A percentile compares a stretch with the other conserved stretches of the same genome.
phyloP scores from a whole-genome alignment of 2,888 invertebrate species.

The Argyra leucocephala region DNA sequence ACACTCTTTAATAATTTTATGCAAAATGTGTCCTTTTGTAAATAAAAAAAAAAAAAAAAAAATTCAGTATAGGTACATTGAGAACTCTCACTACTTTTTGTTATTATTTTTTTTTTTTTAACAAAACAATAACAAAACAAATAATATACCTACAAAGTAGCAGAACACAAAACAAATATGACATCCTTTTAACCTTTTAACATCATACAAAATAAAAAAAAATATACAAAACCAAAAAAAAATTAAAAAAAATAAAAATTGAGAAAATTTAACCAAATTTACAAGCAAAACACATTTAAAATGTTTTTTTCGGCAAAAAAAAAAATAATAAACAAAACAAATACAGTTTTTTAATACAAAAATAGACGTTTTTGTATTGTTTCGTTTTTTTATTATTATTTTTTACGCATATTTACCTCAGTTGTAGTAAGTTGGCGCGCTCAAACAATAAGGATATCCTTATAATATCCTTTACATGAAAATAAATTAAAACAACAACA shows the following conservation, averaged over 20 bases:
- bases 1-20: neutral
- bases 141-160: neutral
- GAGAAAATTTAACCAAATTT: constrained; percentile 2
- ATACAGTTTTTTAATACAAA: neutral
- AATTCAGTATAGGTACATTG: neutral
- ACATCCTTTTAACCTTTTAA: constrained; percentile 6
- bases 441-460: constrained; percentile 2
- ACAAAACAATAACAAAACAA: neutral
- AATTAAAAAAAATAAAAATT: no score
- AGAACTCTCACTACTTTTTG: neutral
- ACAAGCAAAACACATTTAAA: constrained; percentile 6
- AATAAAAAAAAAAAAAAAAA: neutral
- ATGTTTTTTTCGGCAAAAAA: neutral
- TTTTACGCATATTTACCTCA: constrained; percentile 1
- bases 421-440: neutral
- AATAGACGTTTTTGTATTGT: neutral
- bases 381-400: no score
- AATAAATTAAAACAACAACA: neutral
- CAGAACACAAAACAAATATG: neutral
- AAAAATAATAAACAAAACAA: neutral
- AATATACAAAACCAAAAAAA: neutral
- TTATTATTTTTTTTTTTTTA: neutral
- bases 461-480: neutral
- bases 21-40: neutral
- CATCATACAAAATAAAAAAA: neutral